Base-by-base conservation (phyloP, 2,888 invertebrate species). In the Apodemia duryi region DNA sequence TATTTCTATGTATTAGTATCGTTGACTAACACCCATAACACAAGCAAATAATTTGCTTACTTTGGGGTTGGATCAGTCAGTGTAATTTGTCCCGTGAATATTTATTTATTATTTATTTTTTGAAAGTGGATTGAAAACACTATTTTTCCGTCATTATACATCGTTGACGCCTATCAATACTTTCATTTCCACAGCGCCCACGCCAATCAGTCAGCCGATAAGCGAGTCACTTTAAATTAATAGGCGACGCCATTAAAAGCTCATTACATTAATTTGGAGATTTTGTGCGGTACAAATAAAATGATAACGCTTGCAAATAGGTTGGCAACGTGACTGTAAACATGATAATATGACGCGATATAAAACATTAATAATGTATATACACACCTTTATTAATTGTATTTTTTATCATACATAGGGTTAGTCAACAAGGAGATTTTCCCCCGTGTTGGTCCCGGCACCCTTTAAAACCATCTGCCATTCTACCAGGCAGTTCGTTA, bases 201-300 rank as follows among this genome's bases (percentile, higher is more conserved):
- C 9, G 57, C 57, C 32, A 57, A 57, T 57, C 57, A 65, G 68
- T 69, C 67, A 65, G 63, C 63, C 62, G 57, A 57, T 57, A 57
- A 57, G 32, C 13, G n/a, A 70, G 71, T 75, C 75, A 76, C 77
- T 68, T 66, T 65, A 63, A 72, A 77, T 78, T 83, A 83, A 85
- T 85, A 77, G 75, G 75, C 74, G 70, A 69, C 68, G 71, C 72
- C 73, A 84, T 86, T 84, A 85, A 82, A 84, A 81, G 75, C 74
- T 64, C 79, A 81, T 86, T 77, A 74, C 68, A 74, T 75, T 77
- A 73, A 77, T 78, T 77, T 74, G 75, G 75, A 75, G 77, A 79
- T 76, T 61, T 66, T 63, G 64, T 66, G 60, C 52, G 62, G 51
- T 13, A 63, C 65, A 60, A 65, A 67, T 69, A 65, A 65, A 64